A percentile compares a stretch with the other conserved stretches of the same genome.
phyloP scores from a whole-genome alignment of 2,797 vertebrate genomes.

The Smutsia temminckii region DNA sequence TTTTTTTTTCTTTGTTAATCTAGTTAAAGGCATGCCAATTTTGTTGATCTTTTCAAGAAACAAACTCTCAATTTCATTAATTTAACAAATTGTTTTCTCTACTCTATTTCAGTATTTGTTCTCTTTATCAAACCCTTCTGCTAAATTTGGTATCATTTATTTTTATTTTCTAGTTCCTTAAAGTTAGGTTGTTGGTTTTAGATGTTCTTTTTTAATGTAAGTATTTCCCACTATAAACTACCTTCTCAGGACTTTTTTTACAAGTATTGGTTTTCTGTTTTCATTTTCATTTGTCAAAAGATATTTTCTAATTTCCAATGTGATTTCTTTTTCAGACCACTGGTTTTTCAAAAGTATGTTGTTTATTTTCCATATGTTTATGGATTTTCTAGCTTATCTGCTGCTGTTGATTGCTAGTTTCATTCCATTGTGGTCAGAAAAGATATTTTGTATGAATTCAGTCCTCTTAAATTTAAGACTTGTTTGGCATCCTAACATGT shows the following conservation, averaged over 20 bases:
- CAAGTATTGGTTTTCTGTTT: background rate
- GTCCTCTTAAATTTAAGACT: background rate
- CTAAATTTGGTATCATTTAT: background rate
- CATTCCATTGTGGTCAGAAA: background rate
- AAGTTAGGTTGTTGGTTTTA: background rate
- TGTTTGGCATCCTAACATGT: background rate
- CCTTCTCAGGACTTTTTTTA: background rate
- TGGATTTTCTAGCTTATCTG: background rate
- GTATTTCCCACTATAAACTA: background rate
- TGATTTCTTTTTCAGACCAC: background rate
- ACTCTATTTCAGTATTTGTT: background rate
- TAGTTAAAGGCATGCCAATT: background rate
- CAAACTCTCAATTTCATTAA: background rate
- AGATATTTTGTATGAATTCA: background rate
- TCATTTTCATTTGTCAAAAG: conserved; percentile 4
- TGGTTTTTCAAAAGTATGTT: background rate
- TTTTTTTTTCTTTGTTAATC: background rate
- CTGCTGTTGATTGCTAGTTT: background rate
- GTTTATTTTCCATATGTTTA: conserved; percentile 6
- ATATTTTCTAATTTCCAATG: conserved; percentile 2
- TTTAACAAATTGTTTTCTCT: background rate
- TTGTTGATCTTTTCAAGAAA: background rate
- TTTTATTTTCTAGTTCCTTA: background rate
- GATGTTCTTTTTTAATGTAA: background rate
- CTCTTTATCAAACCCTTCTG: background rate